Base-by-base conservation (phyloP, 2,113 vertebrate genomes). In the Mirza zaza region DNA sequence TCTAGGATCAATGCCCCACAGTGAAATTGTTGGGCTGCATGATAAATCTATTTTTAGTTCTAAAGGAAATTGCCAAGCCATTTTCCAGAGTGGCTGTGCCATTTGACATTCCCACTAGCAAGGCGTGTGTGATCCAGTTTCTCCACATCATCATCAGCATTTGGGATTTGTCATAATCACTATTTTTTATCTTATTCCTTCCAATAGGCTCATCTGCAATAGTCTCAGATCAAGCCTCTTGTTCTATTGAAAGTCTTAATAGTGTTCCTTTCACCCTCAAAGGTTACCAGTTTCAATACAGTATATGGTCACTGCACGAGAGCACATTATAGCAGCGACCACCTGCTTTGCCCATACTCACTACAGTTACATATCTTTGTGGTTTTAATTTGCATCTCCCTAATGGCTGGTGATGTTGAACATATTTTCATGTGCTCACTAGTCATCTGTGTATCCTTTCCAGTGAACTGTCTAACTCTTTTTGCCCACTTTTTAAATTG, bases 41-140 rank as follows among this genome's bases (percentile, higher is more conserved):
- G 71, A 71, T 70, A 85, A 89, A 42, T 68, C 27, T 81, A 94
- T 82, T 92, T 97, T 97, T 91, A 50, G 9, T 92, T 87, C 76
- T 94, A 45, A 87, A 76, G 73, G 57, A 87, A 95, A 91, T 15
- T 81, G n/a, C 11, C 68, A 82, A 50, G 29, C 18, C 68, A 0
- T 80, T 71, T 91, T 82, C 50, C 59, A 86, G 45, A 87, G 68
- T 45, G 42, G 29, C 29, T 32, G 9, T 14, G 21, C 48, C 45
- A 15, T 71, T 89, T 96, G 80, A 59, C 48, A 57, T 61, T 83
- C 39, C 42, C 21, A 95, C 0, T 23, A 80, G 34, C n/a, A 57
- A 25, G n/a, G 4, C 8, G 6, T 11, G 55, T 77, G 57, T 52
- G 61, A 34, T 61, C 20, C 1, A 14, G 25, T 65, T 85, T 96